Conservation (phyloP, 2,113 vertebrate genomes). For the Grammomys dolichurus region DNA sequence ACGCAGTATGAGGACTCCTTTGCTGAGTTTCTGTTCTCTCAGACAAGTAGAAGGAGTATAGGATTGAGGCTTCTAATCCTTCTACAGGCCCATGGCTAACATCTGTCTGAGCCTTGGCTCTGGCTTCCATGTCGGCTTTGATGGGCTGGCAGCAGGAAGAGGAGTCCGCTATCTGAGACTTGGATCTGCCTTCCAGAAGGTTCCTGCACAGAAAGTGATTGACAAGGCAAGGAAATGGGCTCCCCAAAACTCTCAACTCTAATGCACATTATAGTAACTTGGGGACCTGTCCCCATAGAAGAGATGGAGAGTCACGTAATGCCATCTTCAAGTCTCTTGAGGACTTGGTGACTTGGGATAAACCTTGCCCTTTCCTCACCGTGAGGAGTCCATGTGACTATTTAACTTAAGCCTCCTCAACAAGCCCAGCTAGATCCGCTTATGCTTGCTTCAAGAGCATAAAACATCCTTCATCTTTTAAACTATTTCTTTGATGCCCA, state of each 20-base stretch:
- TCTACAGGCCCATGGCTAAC: neutral
- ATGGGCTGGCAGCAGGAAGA: neutral
- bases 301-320: neutral
- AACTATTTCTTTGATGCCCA: neutral
- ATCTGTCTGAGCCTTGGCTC: neutral
- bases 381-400: neutral
- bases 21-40: neutral
- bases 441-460: constrained; percentile 31
- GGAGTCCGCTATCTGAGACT: neutral
- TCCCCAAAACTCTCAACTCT: neutral
- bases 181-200: neutral
- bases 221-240: neutral
- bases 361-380: neutral
- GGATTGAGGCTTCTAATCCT: neutral
- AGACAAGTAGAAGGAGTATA: neutral
- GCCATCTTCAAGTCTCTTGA: neutral
- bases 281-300: neutral
- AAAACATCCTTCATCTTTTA: neutral
- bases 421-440: neutral
- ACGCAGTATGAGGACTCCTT: neutral
- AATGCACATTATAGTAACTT: neutral
- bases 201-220: neutral
- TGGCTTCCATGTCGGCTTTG: neutral
- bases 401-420: constrained; percentile 27
- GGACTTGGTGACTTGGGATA: neutral